Evolutionary conservation across 2,113 vertebrate genomes (phyloP), one percentile per base, ranked within the genome.

Genomic region (Diadophis punctatus): DNA sequence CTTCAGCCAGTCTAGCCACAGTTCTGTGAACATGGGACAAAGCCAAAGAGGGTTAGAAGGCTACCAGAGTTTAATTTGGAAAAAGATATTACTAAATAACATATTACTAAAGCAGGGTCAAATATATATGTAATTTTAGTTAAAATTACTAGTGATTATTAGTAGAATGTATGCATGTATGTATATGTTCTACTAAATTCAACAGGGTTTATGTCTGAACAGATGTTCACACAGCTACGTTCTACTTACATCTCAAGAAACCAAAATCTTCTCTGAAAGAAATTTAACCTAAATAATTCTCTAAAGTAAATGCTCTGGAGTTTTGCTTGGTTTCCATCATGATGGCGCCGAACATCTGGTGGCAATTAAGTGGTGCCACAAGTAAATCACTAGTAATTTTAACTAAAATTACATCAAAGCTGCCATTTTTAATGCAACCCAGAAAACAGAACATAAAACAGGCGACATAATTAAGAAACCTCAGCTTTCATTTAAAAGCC

Each of bases 1-100:
- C 23, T 99, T 99, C 89, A 99, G 96, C 99, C 99, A 99, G 93
- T 99, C 99, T 92, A 99, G 95, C 99, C 99, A 99, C 80, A 99
- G 99, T 94, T 99, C 99, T 99, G 89, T 2, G 8, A 22, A 22
- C 34, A 22, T 22, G 74, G 34, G 34, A 80, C 0, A 6, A 80
- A 80, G 34, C 27, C 34, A 8, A 30, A 30, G 43, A 12, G 22
- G 11, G n/a, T 85, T 91, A 92, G 22, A 46, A 30, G 1, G 14
- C n/a, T 30, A 90, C 27, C 43, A 74, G 0, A 90, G 14, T 20
- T 46, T 63, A 55, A 55, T 5, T 9, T 11, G 49, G 48, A n/a
- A 30, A 87, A 87, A 18, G 16, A 22, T 80, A 39, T 22, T 43
- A 6, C 74, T 30, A 51, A 49, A 56, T 22, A 58, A n/a, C 10